Conservation (phyloP, 2,888 invertebrate genomes). For the Dorcus parallelipipedus region DNA sequence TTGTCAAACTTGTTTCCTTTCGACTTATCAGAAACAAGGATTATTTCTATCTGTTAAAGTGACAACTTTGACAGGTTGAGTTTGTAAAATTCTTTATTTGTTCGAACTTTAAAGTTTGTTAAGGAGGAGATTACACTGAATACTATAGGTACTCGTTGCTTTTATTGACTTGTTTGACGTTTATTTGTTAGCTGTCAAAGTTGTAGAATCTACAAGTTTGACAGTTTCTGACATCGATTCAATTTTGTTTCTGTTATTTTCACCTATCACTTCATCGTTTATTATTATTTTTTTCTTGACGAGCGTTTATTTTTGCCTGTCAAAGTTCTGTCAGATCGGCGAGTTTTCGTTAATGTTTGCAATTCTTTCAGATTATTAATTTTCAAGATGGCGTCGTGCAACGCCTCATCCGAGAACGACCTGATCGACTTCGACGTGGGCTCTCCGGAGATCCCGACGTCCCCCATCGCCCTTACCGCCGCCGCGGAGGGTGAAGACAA, state of each 20-base stretch:
- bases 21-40: no score
- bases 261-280: no score
- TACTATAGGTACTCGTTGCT: no score
- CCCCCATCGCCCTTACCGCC: conserved; percentile 10
- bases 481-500: conserved; percentile 32
- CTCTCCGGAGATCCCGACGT: conserved; percentile 37
- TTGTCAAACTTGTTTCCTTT: no score
- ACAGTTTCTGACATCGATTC: not conserved
- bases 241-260: not conserved
- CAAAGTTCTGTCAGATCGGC: not conserved
- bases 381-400: conserved; percentile 21
- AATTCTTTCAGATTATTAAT: conserved; percentile 1
- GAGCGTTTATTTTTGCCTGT: not conserved
- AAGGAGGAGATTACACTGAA: no score
- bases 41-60: no score
- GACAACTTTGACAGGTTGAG: no score
- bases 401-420: conserved; percentile 33
- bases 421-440: conserved; percentile 44
- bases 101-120: no score
- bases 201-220: no score
- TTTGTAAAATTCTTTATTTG: no score
- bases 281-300: not conserved
- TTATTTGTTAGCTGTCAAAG: no score
- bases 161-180: no score
- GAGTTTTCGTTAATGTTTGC: not conserved